Evolutionary conservation across 1,140 invertebrate species (phyloP), one percentile per base, ranked within the genome.

Genomic region (Belonocnema kinseyi): DNA sequence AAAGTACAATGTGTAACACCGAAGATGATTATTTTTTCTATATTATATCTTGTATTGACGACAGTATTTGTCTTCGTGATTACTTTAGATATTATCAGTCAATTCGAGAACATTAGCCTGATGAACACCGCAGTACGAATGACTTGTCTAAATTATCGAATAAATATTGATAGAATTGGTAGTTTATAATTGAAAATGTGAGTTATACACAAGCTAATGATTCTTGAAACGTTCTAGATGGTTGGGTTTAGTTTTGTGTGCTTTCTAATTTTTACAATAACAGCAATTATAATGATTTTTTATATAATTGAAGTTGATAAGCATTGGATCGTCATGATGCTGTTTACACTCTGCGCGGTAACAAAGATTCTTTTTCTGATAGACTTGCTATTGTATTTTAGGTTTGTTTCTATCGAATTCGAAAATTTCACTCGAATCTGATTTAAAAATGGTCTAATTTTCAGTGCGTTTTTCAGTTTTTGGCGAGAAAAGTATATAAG

Each of bases 221-320:
- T 33, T 33, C 26, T 33, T 33, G 26, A 33, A 33, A 33, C 26
- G 26, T 33, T 33, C 10, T 76, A 90, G 89, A 88, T 88, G 83
- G 79, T 85, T 14, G 54, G 86, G 1, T 85, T 89, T 46, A 85
- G 86, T 76, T 83, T 90, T 3, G 50, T 89, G 21, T 88, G 89
- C 6, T 14, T 85, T n/a, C 61, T 87, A 66, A 21, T 87, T 3
- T 88, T 87, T 58, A 78, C 81, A 17, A 75, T 84, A n/a, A 81
- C 84, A 1, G 85, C 84, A 26, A 77, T 75, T 76, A 75, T 86
- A 70, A 73, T 88, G 26, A 76, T 86, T 52, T 58, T 77, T 70
- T 84, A 80, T 76, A 75, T 72, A 77, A 78, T 78, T 76, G 52
- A 74, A 58, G 54, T 26, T 12, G 33, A 80, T 10, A 12, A 53